Evolutionary conservation across 2,113 vertebrate species (phyloP), one percentile per base, ranked within the genome.

Genomic region (Ceyx margarethae): DNA sequence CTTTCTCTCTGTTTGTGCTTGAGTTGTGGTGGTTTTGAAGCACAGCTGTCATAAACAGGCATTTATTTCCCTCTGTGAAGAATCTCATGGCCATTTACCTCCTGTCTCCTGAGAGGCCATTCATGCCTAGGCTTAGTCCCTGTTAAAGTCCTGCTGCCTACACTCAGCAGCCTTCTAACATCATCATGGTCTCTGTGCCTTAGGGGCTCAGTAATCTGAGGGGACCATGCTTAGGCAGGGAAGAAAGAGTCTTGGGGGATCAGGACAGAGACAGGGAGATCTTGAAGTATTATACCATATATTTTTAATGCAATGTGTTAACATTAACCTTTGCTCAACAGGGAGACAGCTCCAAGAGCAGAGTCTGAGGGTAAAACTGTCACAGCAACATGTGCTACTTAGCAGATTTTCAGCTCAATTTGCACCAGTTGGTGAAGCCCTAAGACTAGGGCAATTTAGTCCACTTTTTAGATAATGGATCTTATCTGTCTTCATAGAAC

Each of bases 181-280:
- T 26, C 3, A 0, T 37, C 50, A 57, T 0, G 1, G 65, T 23
- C 26, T 48, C 53, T 26, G 62, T 1, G 2, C 57, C 33, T 68
- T 7, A 2, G 22, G 56, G 48, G 16, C 20, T 66, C 46, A 33
- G 45, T 12, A 4, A 1, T 33, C 46, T 2, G 0, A 17, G 43
- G 25, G 67, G 29, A 58, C 16, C 29, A 53, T 0, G 1, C 18
- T 81, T 61, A 33, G 54, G 15, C 16, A 68, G 20, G 21, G 6
- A 87, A 29, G 13, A 62, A 69, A 67, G 50, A 76, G n/a, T 31
- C 21, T 67, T 9, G 5, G 54, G 42, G 11, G 42, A 43, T 42
- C 46, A 54, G 58, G 60, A 40, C 26, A 58, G 25, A 74, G 57
- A 31, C 31, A 33, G 68, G 54, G 54, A 87, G 21, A 58, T 19